Evolutionary conservation across 2,888 invertebrate species (phyloP), one percentile per base, ranked within the genome.

Genomic region (Clistopyga incitator): DNA sequence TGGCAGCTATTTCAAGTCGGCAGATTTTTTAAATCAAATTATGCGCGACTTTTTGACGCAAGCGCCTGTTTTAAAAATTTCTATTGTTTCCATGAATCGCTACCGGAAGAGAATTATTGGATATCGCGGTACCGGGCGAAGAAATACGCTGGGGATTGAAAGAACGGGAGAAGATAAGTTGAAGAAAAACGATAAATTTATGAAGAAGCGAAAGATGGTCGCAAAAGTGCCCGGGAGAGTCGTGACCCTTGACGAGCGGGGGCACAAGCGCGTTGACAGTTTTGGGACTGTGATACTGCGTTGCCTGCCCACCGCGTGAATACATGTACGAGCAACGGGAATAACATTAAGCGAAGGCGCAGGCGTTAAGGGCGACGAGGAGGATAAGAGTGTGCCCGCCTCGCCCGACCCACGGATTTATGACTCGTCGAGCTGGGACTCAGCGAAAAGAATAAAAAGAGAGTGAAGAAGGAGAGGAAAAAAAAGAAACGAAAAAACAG

Each of bases 321-420:
- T 47, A 11, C 15, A 29, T 59, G 29, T 29, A 23, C 59, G 38
- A 56, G 59, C 78, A 78, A 70, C 61, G 61, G 67, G 74, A 81
- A 76, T 54, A 61, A 74, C 70, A 78, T 61, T 59, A 61, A 78
- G 47, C 38, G 78, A 68, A 78, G 52, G 61, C 61, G 61, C 45
- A 34, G 45, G 42, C 54, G 54, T 54, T 38, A 47, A 77, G 59
- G 77, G 34, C 29, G 15, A 34, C 42, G 20, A 42, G 20, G 54
- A n/a, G 67, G 18, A 34, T 23, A 70, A 18, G 61, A 18, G 78
- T 47, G 61, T 13, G 59, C 13, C 59, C 29, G 59, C 13, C 25
- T 29, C 59, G 59, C 61, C 38, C 80, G 67, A 68, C 77, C 77
- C 77, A 68, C 67, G 77, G 77, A 77, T 77, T 77, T 68, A 68